Base-by-base conservation (phyloP, 2,797 vertebrate genomes). In the Poeciliopsis presidionis region DNA sequence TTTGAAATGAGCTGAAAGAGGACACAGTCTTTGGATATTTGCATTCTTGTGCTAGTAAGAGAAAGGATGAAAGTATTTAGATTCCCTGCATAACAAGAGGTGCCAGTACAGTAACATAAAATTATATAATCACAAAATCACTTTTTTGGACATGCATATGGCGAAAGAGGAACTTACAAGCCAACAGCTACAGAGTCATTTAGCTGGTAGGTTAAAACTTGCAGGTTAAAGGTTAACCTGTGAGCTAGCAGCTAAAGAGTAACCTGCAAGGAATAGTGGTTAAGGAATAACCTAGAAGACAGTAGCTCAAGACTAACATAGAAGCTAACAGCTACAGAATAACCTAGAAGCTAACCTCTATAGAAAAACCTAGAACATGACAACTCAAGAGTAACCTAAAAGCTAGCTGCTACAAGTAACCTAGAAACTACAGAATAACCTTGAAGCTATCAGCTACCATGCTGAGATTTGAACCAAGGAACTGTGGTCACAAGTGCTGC, bases 1-100 rank as follows among this genome's bases (percentile, higher is more conserved):
- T 93, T 92, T 93, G 92, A 92, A 94, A 93, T 90, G 89, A 57
- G 75, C 81, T 43, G 28, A 67, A 45, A 61, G 72, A 81, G 79
- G 79, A 83, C 71, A 75, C 53, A 67, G 83, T 69, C 81, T 76
- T 63, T 81, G 84, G 75, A 77, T 87, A 71, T 88, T 86, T 85
- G 70, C 85, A 12, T 81, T 65, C 36, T 49, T 46, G 71, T 61
- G 4, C 28, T 61, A 30, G 33, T 61, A 61, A 61, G 57, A 61
- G 57, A 30, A 33, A 61, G 13, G 28, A 59, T 59, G 13, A 30
- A 28, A 16, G 57, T 59, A 59, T 59, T 61, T 61, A 33, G 28
- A 33, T 7, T 30, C 57, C 28, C 28, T 61, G 57, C 5, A 7
- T 33, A 33, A 5, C 33, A 14, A 33, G 30, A 61, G 33, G 28